Evolutionary conservation across 2,797 vertebrate genomes (phyloP), one percentile per base, ranked within the genome.

Genomic region (Phoxinus dragarum): DNA sequence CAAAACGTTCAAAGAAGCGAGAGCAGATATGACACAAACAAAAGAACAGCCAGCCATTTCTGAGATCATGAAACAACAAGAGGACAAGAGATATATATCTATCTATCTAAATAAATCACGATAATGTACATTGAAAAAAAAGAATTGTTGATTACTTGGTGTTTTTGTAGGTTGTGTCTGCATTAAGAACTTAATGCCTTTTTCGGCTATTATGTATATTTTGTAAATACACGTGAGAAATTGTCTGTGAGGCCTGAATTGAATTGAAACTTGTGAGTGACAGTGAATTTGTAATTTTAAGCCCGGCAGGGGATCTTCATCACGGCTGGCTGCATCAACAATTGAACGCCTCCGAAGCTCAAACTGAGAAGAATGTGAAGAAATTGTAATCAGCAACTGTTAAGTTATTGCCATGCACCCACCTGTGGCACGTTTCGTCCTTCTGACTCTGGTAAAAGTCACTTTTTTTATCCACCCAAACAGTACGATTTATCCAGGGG

Each of bases 281-380:
- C 34, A 27, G 42, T 74, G 67, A 42, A 74, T 80, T 81, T 74
- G 34, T 81, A 40, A 74, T 86, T 81, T 86, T 68, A 74, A 42
- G 44, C 84, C 38, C 31, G 16, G 84, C 68, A 56, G 84, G 76
- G 36, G 21, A 85, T 85, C 66, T 38, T 72, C 38, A 72, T 85
- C 76, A 85, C 16, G 84, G 84, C 52, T 80, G 67, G 68, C 67
- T 72, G 84, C 52, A 61, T 71, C 49, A 79, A 79, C 66, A 84
- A 79, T 84, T 44, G 49, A 68, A 85, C 14, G 40, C 75, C 52
- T 85, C 76, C 76, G 3, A 85, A 72, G 54, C 76, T 85, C 76
- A 59, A 85, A 85, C 66, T 6, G 49, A 80, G 68, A 85, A 69
- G 42, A 85, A 73, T 69, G 64, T 80, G 67, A 61, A 79, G 49